Evolutionary conservation across 1,140 invertebrate genomes (phyloP), one percentile per base, ranked within the genome.

Genomic region (Formica exsecta): DNA sequence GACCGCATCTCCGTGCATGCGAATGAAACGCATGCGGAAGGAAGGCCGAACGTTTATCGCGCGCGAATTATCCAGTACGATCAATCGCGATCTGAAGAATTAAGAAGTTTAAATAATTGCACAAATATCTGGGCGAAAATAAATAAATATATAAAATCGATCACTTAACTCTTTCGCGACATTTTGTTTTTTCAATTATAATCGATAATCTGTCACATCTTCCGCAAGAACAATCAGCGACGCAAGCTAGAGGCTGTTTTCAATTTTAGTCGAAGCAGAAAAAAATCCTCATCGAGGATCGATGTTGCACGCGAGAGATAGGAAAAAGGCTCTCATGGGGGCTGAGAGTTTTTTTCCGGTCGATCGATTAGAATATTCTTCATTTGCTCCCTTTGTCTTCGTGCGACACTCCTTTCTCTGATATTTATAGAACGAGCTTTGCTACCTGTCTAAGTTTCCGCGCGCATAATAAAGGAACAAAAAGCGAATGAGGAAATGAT

Each of bases 301-400:
- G 38, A 79, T 48, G 7, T 36, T 41, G 22, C 22, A 70, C 22
- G 9, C 36, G 32, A 80, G 65, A 70, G 44, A 70, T 80, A 68
- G 65, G 19, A 70, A 68, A 80, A 70, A 70, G 36, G 36, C 36
- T 16, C 77, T 57, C 22, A 13, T 7, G 76, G 32, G 61, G 25
- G n/a, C 22, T 41, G 32, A 54, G 6, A 64, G n/a, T 29, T 79
- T 25, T 70, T 51, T 25, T 51, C 19, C 16, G 22, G 16, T 59
- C 64, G 64, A 80, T 80, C 77, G 77, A 80, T 80, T 80, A 80
- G 65, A 80, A 70, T 38, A 70, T 80, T 70, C 51, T 80, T 70
- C 77, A 70, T 80, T 80, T 80, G 48, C 76, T 68, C 32, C 36
- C 64, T 70, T 68, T 25, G 64, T 9, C 32, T 80, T 80, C 32